Evolutionary conservation across 2,113 vertebrate species (phyloP), one percentile per base, ranked within the genome.

Genomic region (Bolborhynchus lineola): DNA sequence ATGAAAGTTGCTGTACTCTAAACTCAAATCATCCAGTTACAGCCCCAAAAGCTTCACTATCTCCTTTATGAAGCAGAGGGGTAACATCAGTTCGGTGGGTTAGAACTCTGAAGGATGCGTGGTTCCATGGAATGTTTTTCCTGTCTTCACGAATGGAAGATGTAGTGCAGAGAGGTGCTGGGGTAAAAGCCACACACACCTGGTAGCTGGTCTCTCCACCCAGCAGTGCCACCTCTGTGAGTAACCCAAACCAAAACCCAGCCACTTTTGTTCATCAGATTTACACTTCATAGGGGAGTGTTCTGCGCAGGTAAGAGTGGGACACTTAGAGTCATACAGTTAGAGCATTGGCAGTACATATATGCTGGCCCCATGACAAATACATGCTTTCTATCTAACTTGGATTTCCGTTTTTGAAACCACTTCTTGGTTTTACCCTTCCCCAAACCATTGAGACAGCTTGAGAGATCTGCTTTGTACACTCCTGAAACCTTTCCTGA

Each of bases 51-150:
- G 16, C 24, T 67, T 82, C 2, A 1, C 7, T 24, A 2, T 26
- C 26, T 19, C 15, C 19, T 74, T 24, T 69, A 33, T 18, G 64
- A 67, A 82, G 44, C 35, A 21, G 15, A 75, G 41, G 42, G 23
- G 63, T 72, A 42, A 31, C 23, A 35, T 2, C 7, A 0, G 15
- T 52, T 70, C 16, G 18, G 44, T 20, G 31, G 10, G 49, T 88
- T 77, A 62, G 6, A 17, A 2, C 8, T 46, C 23, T 0, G 9
- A 76, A 39, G 9, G 37, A 41, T 5, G 4, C 0, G 1, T 23
- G n/a, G 8, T 11, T 81, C 47, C 31, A 19, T 11, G 17, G 6
- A 5, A 69, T 57, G 20, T 28, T 50, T 37, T 29, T 46, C 23
- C 20, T 65, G 41, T 15, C 24, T 47, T 84, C 35, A 11, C 8